Evolutionary conservation across 2,888 invertebrate species (phyloP).

Genomic region (Abrostola triplasia): DNA sequence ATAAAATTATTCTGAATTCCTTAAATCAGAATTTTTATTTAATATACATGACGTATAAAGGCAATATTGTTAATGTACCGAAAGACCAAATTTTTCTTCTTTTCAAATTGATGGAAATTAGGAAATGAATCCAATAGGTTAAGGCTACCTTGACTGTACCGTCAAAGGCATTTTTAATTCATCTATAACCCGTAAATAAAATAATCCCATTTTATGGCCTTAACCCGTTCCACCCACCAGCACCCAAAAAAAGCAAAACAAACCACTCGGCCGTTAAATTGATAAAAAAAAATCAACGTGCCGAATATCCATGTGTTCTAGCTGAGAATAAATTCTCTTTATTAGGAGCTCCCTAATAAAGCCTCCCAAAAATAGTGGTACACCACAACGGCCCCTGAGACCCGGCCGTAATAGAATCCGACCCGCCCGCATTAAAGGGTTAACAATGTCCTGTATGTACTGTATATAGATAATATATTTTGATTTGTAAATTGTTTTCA

Average conservation of each 20-base stretch:
- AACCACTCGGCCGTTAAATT: conserved; percentile 22
- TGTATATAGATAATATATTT: conserved; percentile 52
- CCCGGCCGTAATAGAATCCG: conserved; percentile 66
- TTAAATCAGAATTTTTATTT: too few relatives aligned
- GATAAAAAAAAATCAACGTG: conserved; percentile 45
- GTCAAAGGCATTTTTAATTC: too few relatives aligned
- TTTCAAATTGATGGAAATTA: too few relatives aligned
- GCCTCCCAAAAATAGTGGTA: conserved; percentile 78
- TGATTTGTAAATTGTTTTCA: conserved; percentile 56
- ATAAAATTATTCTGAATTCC: too few relatives aligned
- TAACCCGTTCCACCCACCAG: conserved; percentile 21
- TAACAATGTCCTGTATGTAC: conserved; percentile 58
- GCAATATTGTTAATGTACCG: too few relatives aligned
- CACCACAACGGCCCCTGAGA: conserved; percentile 64
- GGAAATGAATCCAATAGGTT: too few relatives aligned
- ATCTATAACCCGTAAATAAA: conserved; percentile 5
- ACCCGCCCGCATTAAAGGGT: conserved; percentile 64
- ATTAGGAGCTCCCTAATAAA: conserved; percentile 76
- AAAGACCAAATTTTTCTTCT: too few relatives aligned
- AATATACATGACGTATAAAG: too few relatives aligned
- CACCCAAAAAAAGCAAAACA: conserved; percentile 29
- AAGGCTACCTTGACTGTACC: too few relatives aligned
- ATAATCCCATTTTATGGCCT: too few relatives aligned
- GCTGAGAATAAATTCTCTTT: conserved; percentile 74
- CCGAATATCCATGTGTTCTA: conserved; percentile 39